Conservation (phyloP, 2,888 invertebrate species). For the Rutpela maculata region DNA sequence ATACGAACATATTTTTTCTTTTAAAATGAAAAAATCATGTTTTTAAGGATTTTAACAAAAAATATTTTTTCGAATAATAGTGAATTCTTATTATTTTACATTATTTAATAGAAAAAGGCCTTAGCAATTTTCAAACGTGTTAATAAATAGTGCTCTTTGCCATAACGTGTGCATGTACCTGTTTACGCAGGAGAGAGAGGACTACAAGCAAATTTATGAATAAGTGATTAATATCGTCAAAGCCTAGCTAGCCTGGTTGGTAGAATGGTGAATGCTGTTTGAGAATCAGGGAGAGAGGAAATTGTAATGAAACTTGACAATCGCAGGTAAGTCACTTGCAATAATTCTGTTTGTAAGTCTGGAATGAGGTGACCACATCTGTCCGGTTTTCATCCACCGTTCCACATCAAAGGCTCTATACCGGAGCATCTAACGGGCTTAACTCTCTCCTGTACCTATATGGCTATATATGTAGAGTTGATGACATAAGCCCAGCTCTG, state of each 20-base stretch:
- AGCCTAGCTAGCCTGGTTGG: constrained; percentile 45
- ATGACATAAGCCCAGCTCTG: constrained; percentile 48
- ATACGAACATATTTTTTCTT: no score
- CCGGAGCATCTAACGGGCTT: constrained; percentile 52
- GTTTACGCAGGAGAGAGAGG: constrained; percentile 1
- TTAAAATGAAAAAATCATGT: no score
- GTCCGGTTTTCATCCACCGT: constrained; percentile 68
- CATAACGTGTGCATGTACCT: not conserved
- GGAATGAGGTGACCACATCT: constrained; percentile 67
- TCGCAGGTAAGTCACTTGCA: constrained; percentile 70
- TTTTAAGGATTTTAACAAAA: no score
- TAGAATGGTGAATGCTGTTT: constrained; percentile 46
- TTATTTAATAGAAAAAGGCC: not conserved
- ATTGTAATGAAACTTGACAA: constrained; percentile 69
- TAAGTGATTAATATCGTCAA: constrained; percentile 57
- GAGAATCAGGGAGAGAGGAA: constrained; percentile 52
- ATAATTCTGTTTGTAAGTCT: constrained; percentile 73
- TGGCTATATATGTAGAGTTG: constrained; percentile 44
- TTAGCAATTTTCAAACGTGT: not conserved
- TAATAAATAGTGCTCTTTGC: not conserved
- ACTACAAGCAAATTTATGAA: constrained; percentile 44
- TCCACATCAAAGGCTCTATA: constrained; percentile 66
- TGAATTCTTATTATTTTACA: no score
- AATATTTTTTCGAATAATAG: no score
- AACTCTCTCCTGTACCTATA: constrained; percentile 52